These are phyloP conservation scores for Sipha flava DNA, from an alignment of 1,140 invertebrate genomes.

Conservation along the genomic window DNA sequence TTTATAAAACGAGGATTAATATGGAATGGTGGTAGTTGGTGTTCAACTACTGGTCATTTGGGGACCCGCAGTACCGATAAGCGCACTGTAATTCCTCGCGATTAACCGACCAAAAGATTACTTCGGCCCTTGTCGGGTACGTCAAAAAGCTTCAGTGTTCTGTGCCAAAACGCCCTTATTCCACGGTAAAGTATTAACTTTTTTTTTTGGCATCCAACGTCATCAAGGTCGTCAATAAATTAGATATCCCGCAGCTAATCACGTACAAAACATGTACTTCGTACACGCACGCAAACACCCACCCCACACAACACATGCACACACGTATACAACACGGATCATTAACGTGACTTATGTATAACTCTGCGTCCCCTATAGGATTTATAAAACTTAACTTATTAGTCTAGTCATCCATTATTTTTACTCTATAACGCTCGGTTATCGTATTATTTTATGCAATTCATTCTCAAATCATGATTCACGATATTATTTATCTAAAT, in stretches of 20 bases:
- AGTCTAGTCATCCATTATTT: not conserved
- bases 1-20: conserved; percentile 16
- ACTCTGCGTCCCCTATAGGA: too few relatives aligned
- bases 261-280: too few relatives aligned
- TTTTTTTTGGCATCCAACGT: not conserved
- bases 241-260: not conserved
- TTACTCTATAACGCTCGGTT: too few relatives aligned
- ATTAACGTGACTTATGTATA: too few relatives aligned
- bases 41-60: conserved; percentile 4
- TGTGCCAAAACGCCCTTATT: conserved; percentile 13
- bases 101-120: conserved; percentile 20
- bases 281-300: too few relatives aligned
- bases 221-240: not conserved
- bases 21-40: not conserved
- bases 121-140: not conserved
- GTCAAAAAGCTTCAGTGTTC: not conserved
- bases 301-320: too few relatives aligned
- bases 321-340: too few relatives aligned
- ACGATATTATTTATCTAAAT: too few relatives aligned
- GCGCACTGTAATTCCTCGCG: not conserved
- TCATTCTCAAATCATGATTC: too few relatives aligned
- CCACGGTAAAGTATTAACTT: not conserved
- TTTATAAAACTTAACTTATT: not conserved
- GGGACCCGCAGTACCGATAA: conserved; percentile 3
- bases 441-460: too few relatives aligned